These are phyloP conservation scores for Thymelicus lineola DNA, from an alignment of 2,888 invertebrate species.

Conservation along the genomic window DNA sequence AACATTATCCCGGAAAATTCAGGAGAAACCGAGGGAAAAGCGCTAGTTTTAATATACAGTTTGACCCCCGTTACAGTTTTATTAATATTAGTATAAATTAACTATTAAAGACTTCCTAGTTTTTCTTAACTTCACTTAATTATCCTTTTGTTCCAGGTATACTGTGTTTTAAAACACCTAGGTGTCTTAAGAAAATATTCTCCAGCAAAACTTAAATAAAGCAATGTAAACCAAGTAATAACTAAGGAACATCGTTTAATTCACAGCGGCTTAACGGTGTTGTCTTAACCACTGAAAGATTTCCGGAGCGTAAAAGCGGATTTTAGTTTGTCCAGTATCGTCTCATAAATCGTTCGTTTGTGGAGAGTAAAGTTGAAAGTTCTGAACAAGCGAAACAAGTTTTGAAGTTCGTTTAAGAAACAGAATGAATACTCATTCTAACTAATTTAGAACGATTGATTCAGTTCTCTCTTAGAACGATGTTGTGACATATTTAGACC, in stretches of 20 bases:
- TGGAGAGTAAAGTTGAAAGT: background rate
- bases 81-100: no score
- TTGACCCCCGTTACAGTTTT: no score
- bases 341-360: slow-evolving; percentile 3
- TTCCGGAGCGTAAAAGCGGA: slow-evolving; percentile 24
- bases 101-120: no score
- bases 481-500: no score
- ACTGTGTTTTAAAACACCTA: no score
- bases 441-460: background rate
- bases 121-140: no score
- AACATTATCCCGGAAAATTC: no score
- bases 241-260: background rate
- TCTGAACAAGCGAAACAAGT: background rate
- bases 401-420: background rate
- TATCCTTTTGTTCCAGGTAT: no score
- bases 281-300: slow-evolving; percentile 16
- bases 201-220: background rate
- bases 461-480: no score
- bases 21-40: no score
- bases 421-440: background rate
- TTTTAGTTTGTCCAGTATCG: slow-evolving; percentile 21
- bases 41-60: no score
- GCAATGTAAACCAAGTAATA: background rate
- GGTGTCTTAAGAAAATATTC: no score
- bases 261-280: slow-evolving; percentile 4